Base-by-base conservation (phyloP, 2,113 vertebrate genomes). In the Mesembrinibis cayennensis region DNA sequence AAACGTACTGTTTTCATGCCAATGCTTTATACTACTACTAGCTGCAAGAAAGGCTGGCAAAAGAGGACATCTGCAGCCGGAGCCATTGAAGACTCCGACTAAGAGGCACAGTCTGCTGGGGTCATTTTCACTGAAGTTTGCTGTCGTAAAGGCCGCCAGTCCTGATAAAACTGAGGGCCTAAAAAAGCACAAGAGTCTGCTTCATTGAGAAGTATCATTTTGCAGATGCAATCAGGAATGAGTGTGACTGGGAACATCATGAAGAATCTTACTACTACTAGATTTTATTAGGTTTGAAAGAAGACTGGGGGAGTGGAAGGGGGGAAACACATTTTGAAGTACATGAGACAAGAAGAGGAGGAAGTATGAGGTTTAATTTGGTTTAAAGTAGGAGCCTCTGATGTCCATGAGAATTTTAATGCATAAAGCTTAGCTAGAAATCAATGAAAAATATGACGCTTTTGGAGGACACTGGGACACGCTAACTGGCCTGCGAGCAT, bases 401-500 rank as follows among this genome's bases (percentile, higher is more conserved):
- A 72, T 7, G 22, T 23, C 32, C 40, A 16, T 17, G 27, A 66
- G 36, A 80, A 80, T 79, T 82, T 32, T 58, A 32, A 81, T 38
- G 26, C 15, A 34, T n/a, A 40, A 79, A 42, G 45, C 26, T 59
- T 45, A 74, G 32, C 52, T 82, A 90, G n/a, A 85, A 38, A 29
- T 9, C 52, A 59, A 11, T 49, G n/a, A 74, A 76, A 87, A 71
- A 34, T 8, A 47, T 1, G 5, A 50, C 38, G 29, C 27, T 85
- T 92, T 67, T 82, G 52, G 32, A 85, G 47, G 44, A 82, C 15
- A 40, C 15, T 3, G 4, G 63, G 42, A 59, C 5, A 4, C 0
- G 0, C 26, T 52, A 73, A 44, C 36, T 15, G 7, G 58, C 58
- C 52, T 42, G 29, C 8, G 13, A 84, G 44, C 3, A 0, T 11